phyloP scores from a whole-genome alignment of 2,113 vertebrate genomes.

The Myiozetetes cayanensis region DNA sequence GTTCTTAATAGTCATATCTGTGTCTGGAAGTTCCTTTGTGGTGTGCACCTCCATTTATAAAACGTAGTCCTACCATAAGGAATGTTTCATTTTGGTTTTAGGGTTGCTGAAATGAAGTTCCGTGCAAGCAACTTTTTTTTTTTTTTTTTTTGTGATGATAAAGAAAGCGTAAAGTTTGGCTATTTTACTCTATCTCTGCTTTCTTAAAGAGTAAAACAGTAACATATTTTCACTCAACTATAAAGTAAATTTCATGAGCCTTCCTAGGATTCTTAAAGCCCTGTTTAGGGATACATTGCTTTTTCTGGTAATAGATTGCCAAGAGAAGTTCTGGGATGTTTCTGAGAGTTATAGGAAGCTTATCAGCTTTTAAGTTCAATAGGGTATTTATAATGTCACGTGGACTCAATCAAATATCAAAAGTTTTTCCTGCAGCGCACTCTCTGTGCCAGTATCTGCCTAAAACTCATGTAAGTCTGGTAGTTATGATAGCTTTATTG shows the following conservation, averaged over 20 bases:
- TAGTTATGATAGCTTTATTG: not conserved
- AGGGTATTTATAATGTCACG: not conserved
- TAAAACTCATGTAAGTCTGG: not conserved
- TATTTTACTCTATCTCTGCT: not conserved
- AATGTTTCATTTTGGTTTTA: not conserved
- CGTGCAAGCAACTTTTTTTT: accelerated
- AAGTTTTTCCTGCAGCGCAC: not conserved
- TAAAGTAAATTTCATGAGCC: not conserved
- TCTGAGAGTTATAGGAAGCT: not conserved
- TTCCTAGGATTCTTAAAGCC: not conserved
- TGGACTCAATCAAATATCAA: not conserved
- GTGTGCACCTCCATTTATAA: accelerated
- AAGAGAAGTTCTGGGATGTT: not conserved
- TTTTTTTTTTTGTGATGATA: not conserved
- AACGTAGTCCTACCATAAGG: not conserved
- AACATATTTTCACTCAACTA: not conserved
- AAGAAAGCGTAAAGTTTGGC: not conserved
- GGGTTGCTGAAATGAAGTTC: not conserved
- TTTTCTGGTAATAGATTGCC: not conserved
- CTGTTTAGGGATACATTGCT: not conserved
- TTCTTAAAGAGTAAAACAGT: not conserved
- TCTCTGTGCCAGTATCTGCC: not conserved
- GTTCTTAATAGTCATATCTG: not conserved
- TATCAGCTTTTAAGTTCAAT: not conserved
- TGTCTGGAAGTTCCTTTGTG: not conserved